A percentile compares a stretch with the other conserved stretches of the same genome.
phyloP scores from a whole-genome alignment of 2,797 vertebrate genomes.

The Rhodeus uyekii region DNA sequence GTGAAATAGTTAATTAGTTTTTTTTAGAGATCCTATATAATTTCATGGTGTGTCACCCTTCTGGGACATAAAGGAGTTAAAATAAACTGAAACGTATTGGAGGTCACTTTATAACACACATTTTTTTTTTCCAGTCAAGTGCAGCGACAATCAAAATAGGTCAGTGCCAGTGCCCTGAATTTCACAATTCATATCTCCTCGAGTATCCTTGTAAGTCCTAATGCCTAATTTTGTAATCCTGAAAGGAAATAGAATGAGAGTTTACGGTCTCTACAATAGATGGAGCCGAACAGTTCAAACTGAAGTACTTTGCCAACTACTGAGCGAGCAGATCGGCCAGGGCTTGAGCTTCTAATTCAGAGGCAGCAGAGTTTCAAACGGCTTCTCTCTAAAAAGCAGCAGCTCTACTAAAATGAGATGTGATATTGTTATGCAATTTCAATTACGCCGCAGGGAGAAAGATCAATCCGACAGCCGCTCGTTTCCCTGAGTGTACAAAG shows the following conservation, averaged over 20 bases:
- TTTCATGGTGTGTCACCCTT: constrained; percentile 25
- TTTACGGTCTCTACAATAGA: neutral
- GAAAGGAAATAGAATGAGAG: neutral
- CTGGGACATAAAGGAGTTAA: neutral
- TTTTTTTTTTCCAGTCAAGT: neutral
- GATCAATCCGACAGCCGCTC: constrained; percentile 4
- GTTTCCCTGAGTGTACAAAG: constrained; percentile 3
- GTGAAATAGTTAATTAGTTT: constrained; percentile 18
- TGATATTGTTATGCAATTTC: constrained; percentile 48
- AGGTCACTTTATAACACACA: neutral
- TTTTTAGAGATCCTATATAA: constrained; percentile 24
- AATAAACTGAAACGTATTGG: constrained; percentile 11
- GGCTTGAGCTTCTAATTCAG: constrained; percentile 45
- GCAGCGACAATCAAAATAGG: neutral
- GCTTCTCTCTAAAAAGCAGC: constrained; percentile 30
- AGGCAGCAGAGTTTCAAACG: neutral
- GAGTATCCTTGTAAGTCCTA: neutral
- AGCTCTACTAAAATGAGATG: constrained; percentile 39
- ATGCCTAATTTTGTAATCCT: neutral
- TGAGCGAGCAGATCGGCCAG: neutral
- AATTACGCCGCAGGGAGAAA: constrained; percentile 41
- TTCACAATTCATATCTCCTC: neutral
- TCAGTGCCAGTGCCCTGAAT: neutral
- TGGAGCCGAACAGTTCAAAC: constrained; percentile 5
- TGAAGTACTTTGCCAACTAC: neutral